Conservation (phyloP, 1,140 invertebrate species). For the Drosophila nigrodunni region DNA sequence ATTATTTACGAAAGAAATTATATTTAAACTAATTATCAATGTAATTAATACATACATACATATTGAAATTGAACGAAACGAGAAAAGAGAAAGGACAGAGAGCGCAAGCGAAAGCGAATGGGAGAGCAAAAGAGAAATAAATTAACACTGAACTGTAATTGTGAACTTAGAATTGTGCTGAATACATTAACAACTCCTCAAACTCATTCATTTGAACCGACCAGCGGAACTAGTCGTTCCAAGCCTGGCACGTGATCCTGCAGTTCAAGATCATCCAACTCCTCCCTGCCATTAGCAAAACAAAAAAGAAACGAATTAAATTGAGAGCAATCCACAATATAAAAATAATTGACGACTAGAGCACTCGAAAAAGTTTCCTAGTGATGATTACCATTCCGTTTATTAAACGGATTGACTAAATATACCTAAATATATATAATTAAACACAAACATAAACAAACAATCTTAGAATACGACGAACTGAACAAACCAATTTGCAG, state of each 20-base stretch:
- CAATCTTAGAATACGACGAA: constrained; percentile 59
- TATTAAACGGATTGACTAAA: constrained; percentile 5
- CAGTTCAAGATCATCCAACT: constrained; percentile 5
- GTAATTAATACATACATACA: constrained; percentile 80
- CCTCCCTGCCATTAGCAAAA: constrained; percentile 11
- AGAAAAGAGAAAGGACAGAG: constrained; percentile 28
- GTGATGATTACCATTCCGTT: constrained; percentile 26
- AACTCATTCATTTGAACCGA: constrained; percentile 41
- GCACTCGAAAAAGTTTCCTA: constrained; percentile 39
- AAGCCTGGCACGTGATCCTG: not conserved
- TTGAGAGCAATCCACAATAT: constrained; percentile 4
- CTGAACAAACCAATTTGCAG: constrained; percentile 62
- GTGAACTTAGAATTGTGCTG: constrained; percentile 62
- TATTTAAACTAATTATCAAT: constrained; percentile 81
- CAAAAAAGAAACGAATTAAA: not conserved
- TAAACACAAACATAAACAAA: constrained; percentile 25
- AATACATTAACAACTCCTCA: constrained; percentile 33
- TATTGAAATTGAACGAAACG: constrained; percentile 66
- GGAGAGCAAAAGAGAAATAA: constrained; percentile 43
- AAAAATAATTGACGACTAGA: constrained; percentile 16
- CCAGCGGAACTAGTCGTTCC: not conserved
- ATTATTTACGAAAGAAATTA: constrained; percentile 74
- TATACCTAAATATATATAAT: constrained; percentile 7
- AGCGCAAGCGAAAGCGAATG: constrained; percentile 21
- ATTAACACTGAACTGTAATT: constrained; percentile 37